A percentile compares a stretch with the other conserved stretches of the same genome.
phyloP scores from a whole-genome alignment of 2,888 invertebrate species.

The Aphodius granarius region DNA sequence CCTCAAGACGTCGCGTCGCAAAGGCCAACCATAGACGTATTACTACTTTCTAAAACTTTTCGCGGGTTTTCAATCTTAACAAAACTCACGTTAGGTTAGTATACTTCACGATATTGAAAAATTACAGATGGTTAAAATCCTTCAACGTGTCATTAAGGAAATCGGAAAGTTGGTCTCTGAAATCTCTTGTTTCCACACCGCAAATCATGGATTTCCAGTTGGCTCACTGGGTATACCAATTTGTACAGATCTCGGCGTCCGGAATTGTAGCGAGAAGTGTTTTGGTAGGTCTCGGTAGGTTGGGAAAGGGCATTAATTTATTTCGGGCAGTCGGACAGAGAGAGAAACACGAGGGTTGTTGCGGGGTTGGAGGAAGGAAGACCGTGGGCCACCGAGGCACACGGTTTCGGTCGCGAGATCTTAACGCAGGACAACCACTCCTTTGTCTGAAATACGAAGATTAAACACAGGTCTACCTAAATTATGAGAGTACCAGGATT shows the following conservation, averaged over 20 bases:
- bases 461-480: slow-evolving; percentile 33
- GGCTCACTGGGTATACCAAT: not conserved
- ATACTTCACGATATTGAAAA: too few species aligned
- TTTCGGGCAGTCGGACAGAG: slow-evolving; percentile 4
- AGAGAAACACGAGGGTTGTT: not conserved
- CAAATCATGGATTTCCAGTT: not conserved
- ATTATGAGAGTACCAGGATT: slow-evolving; percentile 30
- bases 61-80: too few species aligned
- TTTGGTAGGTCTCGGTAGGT: slow-evolving; percentile 11
- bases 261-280: not conserved
- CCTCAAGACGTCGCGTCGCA: too few species aligned
- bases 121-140: too few species aligned
- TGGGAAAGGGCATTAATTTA: slow-evolving; percentile 24
- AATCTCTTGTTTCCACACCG: not conserved
- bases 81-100: too few species aligned
- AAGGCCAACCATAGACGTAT: too few species aligned
- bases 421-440: slow-evolving; percentile 27
- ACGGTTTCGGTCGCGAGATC: slow-evolving; percentile 24
- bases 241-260: not conserved
- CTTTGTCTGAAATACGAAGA: slow-evolving; percentile 30
- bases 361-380: not conserved
- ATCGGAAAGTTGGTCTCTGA: not conserved
- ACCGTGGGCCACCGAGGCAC: slow-evolving; percentile 14
- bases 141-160: not conserved
- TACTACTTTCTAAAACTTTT: too few species aligned